These are phyloP conservation scores for Oscheius sp. DNA, from an alignment of 1,140 invertebrate species.

Conservation along the genomic window DNA sequence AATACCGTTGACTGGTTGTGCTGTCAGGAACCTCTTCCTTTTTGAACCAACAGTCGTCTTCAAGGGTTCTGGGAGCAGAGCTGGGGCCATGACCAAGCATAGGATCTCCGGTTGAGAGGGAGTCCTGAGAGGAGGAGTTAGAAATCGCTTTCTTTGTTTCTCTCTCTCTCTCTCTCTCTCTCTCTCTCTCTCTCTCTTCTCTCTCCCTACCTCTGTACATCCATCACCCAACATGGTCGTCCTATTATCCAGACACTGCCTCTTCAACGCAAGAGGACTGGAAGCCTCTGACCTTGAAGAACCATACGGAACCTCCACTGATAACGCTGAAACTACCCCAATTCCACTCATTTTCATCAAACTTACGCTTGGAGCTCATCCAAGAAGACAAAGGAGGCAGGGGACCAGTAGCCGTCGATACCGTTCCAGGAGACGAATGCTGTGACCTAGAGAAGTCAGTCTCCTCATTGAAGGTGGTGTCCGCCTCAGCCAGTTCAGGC, in stretches of 20 bases:
- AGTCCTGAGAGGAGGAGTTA: background rate
- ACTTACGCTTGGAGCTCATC: background rate
- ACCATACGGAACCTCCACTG: background rate
- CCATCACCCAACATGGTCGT: no score
- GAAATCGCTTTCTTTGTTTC: no score
- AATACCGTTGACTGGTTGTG: conserved; percentile 5
- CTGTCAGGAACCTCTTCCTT: conserved; percentile 6
- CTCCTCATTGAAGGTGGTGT: conserved; percentile 30
- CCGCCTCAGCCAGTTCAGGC: conserved; percentile 28
- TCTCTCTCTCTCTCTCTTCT: no score
- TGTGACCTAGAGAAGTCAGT: background rate
- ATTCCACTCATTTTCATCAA: background rate
- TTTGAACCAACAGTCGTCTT: background rate
- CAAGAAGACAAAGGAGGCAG: background rate
- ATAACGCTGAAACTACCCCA: background rate
- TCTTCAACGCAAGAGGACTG: conserved; percentile 1
- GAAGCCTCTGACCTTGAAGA: background rate
- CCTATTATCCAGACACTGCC: background rate
- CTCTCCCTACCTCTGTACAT: background rate
- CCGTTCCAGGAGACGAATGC: background rate
- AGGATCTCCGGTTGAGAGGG: background rate
- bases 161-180: no score
- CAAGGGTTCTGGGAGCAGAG: background rate
- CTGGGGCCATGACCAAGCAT: background rate
- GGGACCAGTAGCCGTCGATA: background rate